These are phyloP conservation scores for Papilio demoleus DNA, from an alignment of 2,888 invertebrate species.

Conservation along the genomic window DNA sequence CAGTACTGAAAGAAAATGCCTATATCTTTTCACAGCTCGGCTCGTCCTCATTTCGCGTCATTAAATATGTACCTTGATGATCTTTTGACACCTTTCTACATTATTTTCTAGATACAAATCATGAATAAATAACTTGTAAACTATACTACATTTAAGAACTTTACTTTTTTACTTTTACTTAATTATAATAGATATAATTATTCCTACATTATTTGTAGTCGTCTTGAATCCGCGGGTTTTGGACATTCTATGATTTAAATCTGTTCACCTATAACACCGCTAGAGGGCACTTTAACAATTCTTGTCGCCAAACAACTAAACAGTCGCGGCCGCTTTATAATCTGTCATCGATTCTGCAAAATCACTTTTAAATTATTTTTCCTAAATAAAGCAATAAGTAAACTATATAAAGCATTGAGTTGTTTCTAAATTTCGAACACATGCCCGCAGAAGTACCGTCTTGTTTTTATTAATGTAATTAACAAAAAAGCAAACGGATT, in stretches of 20 bases:
- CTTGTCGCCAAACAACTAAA: too few relatives aligned
- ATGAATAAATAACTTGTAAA: neutral
- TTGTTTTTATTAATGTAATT: too few relatives aligned
- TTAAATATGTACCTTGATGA: conserved; percentile 17
- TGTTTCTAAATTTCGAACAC: too few relatives aligned
- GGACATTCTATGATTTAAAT: neutral
- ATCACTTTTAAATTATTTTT: too few relatives aligned
- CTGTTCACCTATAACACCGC: too few relatives aligned
- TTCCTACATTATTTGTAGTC: neutral
- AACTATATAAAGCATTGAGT: too few relatives aligned
- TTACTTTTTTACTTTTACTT: neutral
- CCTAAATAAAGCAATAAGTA: too few relatives aligned
- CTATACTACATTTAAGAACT: neutral
- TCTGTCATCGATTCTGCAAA: too few relatives aligned
- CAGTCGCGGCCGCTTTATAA: too few relatives aligned
- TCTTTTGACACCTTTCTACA: conserved; percentile 10
- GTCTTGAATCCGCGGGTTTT: neutral
- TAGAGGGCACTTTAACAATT: too few relatives aligned
- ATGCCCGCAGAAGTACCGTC: too few relatives aligned
- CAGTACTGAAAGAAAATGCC: conserved; percentile 8
- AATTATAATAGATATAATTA: neutral
- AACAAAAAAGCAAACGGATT: too few relatives aligned
- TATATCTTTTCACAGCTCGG: conserved; percentile 18
- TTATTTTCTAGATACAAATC: neutral
- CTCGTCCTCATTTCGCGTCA: conserved; percentile 7